These are phyloP conservation scores for Loriculus beryllinus DNA, from an alignment of 2,797 vertebrate species.

Conservation along the genomic window DNA sequence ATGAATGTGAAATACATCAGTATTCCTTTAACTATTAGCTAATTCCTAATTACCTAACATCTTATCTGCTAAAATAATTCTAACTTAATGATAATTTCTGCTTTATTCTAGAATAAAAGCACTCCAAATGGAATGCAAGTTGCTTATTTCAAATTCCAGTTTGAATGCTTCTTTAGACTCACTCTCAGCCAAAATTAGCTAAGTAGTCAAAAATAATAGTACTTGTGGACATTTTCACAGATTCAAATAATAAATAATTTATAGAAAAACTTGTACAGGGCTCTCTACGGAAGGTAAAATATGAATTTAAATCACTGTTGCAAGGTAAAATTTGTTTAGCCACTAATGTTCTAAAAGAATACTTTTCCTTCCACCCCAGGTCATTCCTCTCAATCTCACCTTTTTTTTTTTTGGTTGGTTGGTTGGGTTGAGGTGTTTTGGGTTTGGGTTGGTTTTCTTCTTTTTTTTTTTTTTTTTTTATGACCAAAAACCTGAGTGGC, in stretches of 20 bases:
- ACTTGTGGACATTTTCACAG: not conserved
- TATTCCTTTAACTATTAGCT: not conserved
- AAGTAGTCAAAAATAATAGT: not conserved
- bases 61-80: not conserved
- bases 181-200: not conserved
- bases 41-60: not conserved
- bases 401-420: not conserved
- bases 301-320: not conserved
- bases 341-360: not conserved
- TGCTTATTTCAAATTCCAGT: not conserved
- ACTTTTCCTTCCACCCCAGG: not conserved
- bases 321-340: not conserved
- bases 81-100: not conserved
- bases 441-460: too few species aligned
- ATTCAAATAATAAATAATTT: not conserved
- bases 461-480: not conserved
- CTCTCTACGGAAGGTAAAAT: not conserved
- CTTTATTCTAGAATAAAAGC: not conserved
- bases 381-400: not conserved
- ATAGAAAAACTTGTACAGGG: not conserved
- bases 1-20: not conserved
- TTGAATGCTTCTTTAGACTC: not conserved
- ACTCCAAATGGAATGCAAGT: not conserved
- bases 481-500: not conserved
- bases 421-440: too few species aligned